These are phyloP conservation scores for Acleris sparsana DNA, from an alignment of 2,888 invertebrate genomes.

Conservation along the genomic window DNA sequence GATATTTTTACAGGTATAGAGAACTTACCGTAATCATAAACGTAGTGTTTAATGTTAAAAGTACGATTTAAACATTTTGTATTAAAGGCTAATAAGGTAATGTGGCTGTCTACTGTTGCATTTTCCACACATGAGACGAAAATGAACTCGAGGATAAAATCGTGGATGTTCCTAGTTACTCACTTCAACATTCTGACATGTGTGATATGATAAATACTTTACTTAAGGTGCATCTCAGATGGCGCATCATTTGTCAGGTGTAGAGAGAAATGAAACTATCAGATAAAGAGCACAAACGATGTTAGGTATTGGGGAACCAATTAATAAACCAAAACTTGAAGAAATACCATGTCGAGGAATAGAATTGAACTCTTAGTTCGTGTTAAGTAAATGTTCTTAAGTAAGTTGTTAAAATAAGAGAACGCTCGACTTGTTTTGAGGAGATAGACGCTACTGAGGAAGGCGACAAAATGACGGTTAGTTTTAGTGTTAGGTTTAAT, in stretches of 20 bases:
- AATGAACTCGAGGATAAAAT: conserved; percentile 58
- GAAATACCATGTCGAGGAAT: conserved; percentile 73
- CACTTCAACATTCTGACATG: conserved; percentile 68
- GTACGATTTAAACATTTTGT: conserved; percentile 74
- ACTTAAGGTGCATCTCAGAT: conserved; percentile 56
- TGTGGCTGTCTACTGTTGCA: conserved; percentile 80
- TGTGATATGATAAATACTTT: conserved; percentile 54
- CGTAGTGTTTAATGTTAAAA: conserved; percentile 72
- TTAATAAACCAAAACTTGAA: conserved; percentile 73
- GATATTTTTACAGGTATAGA: conserved; percentile 81
- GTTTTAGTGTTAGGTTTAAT: conserved; percentile 73
- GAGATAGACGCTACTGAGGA: conserved; percentile 66
- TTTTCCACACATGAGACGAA: conserved; percentile 72
- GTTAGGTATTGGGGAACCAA: conserved; percentile 67
- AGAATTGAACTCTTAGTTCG: conserved; percentile 57
- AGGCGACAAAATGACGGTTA: conserved; percentile 71
- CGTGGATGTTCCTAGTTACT: conserved; percentile 75
- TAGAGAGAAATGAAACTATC: conserved; percentile 47
- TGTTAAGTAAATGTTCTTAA: conserved; percentile 79
- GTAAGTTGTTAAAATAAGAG: conserved; percentile 77
- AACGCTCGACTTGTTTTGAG: conserved; percentile 70
- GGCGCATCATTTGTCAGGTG: conserved; percentile 51
- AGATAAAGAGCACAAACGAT: conserved; percentile 67
- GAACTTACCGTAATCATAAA: conserved; percentile 79
- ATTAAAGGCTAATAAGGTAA: conserved; percentile 67